These are phyloP conservation scores for Orycteropus afer DNA, from an alignment of 2,113 vertebrate genomes.

Conservation along the genomic window DNA sequence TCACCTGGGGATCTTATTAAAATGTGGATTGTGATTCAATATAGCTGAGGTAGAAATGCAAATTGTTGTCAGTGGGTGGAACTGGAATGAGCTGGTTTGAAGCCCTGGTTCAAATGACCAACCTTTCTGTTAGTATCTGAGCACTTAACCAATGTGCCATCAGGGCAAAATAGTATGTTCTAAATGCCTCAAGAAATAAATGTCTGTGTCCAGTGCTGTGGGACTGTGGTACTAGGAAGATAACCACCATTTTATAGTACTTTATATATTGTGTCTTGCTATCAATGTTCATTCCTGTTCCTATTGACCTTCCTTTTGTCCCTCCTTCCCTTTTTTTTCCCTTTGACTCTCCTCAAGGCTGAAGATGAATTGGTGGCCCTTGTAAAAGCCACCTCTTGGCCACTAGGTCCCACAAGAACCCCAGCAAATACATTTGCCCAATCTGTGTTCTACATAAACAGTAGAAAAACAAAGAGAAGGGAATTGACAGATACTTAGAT, in stretches of 20 bases:
- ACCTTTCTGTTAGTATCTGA: neutral
- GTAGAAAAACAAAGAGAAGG: neutral
- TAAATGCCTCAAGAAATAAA: neutral
- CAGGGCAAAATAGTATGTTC: neutral
- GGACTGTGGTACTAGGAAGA: neutral
- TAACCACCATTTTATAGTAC: neutral
- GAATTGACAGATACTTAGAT: neutral
- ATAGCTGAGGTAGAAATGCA: too few species aligned
- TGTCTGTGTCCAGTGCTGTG: neutral
- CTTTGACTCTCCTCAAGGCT: neutral
- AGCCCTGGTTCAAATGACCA: too few species aligned
- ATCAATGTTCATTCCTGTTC: neutral
- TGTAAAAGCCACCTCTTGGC: neutral
- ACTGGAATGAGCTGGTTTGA: too few species aligned
- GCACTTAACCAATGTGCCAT: neutral
- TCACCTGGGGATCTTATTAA: too few species aligned
- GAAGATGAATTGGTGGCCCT: neutral
- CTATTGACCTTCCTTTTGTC: fast-evolving
- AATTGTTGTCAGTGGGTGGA: too few species aligned
- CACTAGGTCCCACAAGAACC: neutral
- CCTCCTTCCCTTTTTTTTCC: neutral
- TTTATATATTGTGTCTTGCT: neutral
- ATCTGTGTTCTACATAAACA: neutral
- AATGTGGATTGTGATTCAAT: too few species aligned
- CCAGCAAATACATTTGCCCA: neutral